Percentiles rank a stretch among this genome's conserved stretches.
Conservation (phyloP, 2,113 vertebrate genomes). For the Oceanites oceanicus region DNA sequence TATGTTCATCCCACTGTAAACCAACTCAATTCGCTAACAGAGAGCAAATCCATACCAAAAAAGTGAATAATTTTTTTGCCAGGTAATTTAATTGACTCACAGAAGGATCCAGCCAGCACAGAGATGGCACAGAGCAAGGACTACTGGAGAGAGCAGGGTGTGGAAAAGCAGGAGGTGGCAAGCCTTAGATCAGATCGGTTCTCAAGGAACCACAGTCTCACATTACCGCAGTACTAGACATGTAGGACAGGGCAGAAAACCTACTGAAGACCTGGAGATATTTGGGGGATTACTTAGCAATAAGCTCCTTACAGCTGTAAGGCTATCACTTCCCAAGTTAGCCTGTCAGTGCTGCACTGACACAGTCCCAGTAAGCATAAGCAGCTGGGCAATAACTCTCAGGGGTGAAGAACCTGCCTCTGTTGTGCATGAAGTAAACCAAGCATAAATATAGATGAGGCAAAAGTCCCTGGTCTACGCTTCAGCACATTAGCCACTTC, state of each 20-base stretch:
- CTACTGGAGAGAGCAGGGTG: background rate
- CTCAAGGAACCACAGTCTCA: background rate
- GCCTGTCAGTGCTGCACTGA: background rate
- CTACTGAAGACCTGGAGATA: background rate
- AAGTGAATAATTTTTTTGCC: background rate
- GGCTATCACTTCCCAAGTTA: background rate
- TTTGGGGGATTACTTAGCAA: background rate
- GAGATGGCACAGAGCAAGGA: background rate
- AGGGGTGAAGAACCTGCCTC: background rate
- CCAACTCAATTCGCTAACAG: background rate
- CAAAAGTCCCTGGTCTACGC: background rate
- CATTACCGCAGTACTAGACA: background rate
- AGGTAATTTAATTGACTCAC: background rate
- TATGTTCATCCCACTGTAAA: background rate
- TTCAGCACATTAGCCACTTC: background rate
- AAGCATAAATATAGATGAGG: background rate
- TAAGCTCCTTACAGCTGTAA: background rate
- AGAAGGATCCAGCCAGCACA: background rate
- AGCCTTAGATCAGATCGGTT: background rate
- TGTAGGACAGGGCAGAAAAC: background rate
- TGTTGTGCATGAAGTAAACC: background rate
- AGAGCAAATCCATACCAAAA: background rate
- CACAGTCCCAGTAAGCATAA: background rate
- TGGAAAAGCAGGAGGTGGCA: background rate
- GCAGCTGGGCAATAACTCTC: background rate